Evolutionary conservation across 92 coral and sea anemone species (phyloP), one percentile per base, ranked within the genome.

Genomic region (Blastomussa wellsi): DNA sequence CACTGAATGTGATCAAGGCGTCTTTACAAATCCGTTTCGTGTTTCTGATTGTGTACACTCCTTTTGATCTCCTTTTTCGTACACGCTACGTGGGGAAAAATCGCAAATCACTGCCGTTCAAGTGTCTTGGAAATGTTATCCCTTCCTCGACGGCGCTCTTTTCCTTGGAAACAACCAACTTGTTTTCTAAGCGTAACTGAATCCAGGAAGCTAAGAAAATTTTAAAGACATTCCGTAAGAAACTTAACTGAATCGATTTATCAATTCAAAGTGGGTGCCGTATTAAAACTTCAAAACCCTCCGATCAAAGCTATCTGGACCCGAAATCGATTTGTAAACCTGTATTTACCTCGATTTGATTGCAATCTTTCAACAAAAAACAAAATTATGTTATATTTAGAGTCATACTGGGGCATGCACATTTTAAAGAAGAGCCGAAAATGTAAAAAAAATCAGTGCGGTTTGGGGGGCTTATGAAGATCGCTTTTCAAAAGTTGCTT

Each of bases 321-420:
- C 7, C 7, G 26, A 44, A 44, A 48, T 80, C 74, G 20, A 48
- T 82, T 71, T 81, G 42, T 81, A 14, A 81, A 70, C 51, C 68
- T 67, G 76, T 81, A 81, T 49, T 68, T 47, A 68, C 77, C 32
- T 82, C 38, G 29, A 37, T 8, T 35, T 51, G 86, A 82, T 82
- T 52, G 75, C 37, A 36, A 70, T 70, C 75, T 36, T 24, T 69
- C 26, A 20, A 70, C 36, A 68, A 65, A 68, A 68, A 36, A 70
- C 11, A 24, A 57, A 57, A 57, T 24, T 24, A 39, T 7, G 83
- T 17, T 79, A 79, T 79, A 79, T 79, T 60, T 79, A 79, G 81
- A 55, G 72, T 16, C 5, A 24, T 17, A 24, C 28, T 26, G 32
- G 39, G 38, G 36, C n/a, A n/a, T n/a, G n/a, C 48, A 77, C 55